Percentiles rank a stretch among this genome's conserved stretches.
phyloP scores from a whole-genome alignment of 1,140 invertebrate species.

The Phymastichus coffea region DNA sequence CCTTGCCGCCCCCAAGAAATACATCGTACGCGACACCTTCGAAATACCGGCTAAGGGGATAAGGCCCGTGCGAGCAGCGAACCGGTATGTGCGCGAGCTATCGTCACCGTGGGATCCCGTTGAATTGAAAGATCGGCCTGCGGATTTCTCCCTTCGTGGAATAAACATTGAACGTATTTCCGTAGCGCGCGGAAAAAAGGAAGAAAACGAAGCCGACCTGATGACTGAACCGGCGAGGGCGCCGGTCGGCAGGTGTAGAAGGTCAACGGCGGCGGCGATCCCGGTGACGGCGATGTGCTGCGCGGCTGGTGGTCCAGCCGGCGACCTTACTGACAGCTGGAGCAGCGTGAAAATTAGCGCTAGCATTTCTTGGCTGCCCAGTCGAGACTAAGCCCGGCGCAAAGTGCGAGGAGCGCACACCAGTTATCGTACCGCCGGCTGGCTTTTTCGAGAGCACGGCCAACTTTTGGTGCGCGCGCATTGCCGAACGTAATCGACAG shows the following conservation, averaged over 20 bases:
- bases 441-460: constrained; percentile 51
- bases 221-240: constrained; percentile 46
- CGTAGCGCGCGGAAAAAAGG: no score
- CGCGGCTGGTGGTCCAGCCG: constrained; percentile 29
- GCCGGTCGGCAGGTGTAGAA: constrained; percentile 38
- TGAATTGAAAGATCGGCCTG: constrained; percentile 6
- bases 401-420: constrained; percentile 25
- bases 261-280: constrained; percentile 31
- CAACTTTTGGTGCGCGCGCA: constrained; percentile 46
- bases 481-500: no score
- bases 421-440: constrained; percentile 47
- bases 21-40: no score
- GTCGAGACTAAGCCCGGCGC: constrained; percentile 48
- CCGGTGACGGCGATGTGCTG: constrained; percentile 23
- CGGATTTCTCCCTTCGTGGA: no score
- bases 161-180: no score
- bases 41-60: no score
- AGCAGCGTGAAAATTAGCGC: constrained; percentile 38
- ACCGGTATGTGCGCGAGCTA: no score
- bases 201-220: constrained; percentile 36
- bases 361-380: constrained; percentile 52
- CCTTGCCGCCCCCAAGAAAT: no score
- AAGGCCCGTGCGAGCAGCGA: no score
- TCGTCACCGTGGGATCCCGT: neutral
- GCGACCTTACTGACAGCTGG: constrained; percentile 39